Evolutionary conservation across 2,797 vertebrate species (phyloP).

Genomic region (Danio tinwini): DNA sequence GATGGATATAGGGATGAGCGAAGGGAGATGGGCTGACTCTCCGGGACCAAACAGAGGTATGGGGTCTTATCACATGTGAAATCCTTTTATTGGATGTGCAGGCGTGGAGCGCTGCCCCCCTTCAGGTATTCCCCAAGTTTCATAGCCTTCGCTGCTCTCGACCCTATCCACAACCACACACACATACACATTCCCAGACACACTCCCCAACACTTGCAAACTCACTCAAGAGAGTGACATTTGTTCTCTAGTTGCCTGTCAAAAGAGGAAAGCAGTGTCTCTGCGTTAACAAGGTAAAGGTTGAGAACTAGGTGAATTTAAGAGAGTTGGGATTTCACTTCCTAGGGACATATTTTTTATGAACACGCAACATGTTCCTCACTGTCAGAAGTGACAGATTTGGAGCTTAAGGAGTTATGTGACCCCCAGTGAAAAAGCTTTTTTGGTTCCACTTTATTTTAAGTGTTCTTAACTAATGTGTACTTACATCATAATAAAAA

Average conservation of each 20-base stretch:
- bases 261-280: conserved; percentile 37
- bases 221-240: conserved; percentile 56
- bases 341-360: conserved; percentile 16
- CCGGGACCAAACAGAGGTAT: conserved; percentile 81
- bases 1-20: conserved; percentile 63
- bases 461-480: no score
- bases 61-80: conserved; percentile 88
- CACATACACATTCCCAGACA: background rate
- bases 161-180: conserved; percentile 60
- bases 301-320: conserved; percentile 35
- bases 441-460: no score
- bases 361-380: conserved; percentile 11
- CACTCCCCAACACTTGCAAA: conserved; percentile 35
- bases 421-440: conserved; percentile 22
- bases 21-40: conserved; percentile 84
- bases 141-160: conserved; percentile 57
- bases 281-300: conserved; percentile 48
- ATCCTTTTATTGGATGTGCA: conserved; percentile 89
- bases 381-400: conserved; percentile 15
- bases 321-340: conserved; percentile 34
- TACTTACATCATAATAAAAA: no score
- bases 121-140: conserved; percentile 80
- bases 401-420: conserved; percentile 25
- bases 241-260: conserved; percentile 55
- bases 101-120: conserved; percentile 74